phyloP scores from a whole-genome alignment of 92 coral and sea anemone species.

The Phenganax stokvisi region DNA sequence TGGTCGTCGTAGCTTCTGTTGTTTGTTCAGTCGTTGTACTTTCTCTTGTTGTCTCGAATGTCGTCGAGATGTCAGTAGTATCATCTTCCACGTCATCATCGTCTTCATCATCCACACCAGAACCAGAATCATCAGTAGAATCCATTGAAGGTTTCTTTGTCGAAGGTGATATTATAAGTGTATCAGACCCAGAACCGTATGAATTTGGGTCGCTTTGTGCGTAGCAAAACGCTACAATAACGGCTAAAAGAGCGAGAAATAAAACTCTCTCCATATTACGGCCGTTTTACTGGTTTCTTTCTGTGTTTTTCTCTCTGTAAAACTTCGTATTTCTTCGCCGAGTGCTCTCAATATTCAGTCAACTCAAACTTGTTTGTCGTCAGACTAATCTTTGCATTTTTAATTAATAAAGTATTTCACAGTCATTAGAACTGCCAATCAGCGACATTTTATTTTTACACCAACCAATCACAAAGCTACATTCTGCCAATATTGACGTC shows the following conservation, averaged over 20 bases:
- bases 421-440: slow-evolving; percentile 20
- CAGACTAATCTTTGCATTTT: background rate
- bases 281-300: background rate
- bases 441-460: slow-evolving; percentile 2
- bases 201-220: background rate
- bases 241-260: background rate
- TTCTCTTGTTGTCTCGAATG: background rate
- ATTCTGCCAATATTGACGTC: background rate
- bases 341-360: background rate
- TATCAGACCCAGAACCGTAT: background rate
- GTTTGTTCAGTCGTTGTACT: background rate
- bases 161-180: background rate
- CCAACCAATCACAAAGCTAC: background rate
- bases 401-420: background rate
- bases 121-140: background rate
- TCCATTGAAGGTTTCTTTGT: background rate
- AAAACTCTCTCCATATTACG: background rate
- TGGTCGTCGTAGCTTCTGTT: too few relatives aligned
- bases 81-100: background rate
- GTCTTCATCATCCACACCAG: background rate
- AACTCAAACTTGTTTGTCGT: background rate
- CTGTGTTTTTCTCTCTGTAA: background rate
- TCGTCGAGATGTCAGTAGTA: background rate
- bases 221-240: background rate
- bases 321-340: background rate